These are phyloP conservation scores for Drosophila cognata DNA, from an alignment of 2,888 invertebrate species.

Conservation along the genomic window DNA sequence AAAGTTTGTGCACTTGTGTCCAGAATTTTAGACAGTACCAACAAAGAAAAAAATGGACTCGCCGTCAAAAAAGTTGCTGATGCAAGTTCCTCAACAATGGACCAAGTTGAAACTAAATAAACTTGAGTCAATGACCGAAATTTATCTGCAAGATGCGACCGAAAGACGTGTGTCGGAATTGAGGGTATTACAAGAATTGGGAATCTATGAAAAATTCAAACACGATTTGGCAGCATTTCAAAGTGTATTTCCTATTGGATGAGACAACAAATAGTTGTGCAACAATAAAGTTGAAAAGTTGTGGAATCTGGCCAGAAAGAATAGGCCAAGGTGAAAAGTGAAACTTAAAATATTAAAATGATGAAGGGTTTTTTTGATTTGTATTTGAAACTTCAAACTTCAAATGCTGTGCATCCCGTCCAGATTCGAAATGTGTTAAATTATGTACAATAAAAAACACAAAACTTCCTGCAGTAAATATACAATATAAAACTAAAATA, in stretches of 20 bases:
- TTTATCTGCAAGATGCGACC: constrained; percentile 22
- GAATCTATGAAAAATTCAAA: not conserved
- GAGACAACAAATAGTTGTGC: not conserved
- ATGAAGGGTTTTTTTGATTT: not conserved
- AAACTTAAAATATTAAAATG: not conserved
- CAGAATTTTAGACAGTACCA: constrained; percentile 19
- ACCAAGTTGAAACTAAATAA: constrained; percentile 28
- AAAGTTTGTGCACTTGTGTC: constrained; percentile 51
- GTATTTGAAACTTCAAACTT: not conserved
- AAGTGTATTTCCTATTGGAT: not conserved
- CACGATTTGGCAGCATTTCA: not conserved
- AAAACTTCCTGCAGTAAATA: not conserved
- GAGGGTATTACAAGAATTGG: not conserved
- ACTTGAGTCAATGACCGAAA: constrained; percentile 61
- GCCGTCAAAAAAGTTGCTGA: constrained; percentile 12
- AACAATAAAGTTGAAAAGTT: not conserved
- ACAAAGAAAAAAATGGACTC: not conserved
- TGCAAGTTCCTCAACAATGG: constrained; percentile 6
- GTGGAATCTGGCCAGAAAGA: not conserved
- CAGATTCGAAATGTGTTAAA: not conserved
- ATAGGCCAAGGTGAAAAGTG: not conserved
- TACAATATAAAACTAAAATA: not conserved
- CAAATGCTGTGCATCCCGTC: not conserved
- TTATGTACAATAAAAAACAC: not conserved
- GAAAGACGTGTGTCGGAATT: constrained; percentile 10